Evolutionary conservation across 2,113 vertebrate genomes (phyloP).

Genomic region (Xerus inauris): DNA sequence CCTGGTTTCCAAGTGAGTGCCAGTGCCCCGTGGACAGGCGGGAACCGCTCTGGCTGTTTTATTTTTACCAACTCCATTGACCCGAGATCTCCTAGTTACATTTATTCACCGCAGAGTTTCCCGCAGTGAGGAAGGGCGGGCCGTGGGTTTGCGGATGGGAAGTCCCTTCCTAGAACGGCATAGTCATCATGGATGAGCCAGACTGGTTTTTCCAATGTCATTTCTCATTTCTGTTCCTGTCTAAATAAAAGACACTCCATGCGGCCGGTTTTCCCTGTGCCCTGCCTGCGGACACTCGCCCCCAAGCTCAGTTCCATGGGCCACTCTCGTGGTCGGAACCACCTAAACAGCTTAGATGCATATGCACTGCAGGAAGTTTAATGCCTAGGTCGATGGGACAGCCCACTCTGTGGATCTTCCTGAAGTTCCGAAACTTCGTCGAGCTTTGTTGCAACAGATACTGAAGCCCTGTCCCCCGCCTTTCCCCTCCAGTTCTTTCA

Average conservation of each 20-base stretch:
- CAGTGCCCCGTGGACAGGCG: background rate
- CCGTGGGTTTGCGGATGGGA: constrained; percentile 76
- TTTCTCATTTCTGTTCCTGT: constrained; percentile 64
- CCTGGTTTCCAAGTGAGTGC: background rate
- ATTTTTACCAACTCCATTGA: constrained; percentile 48
- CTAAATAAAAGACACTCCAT: constrained; percentile 52
- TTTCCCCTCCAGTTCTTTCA: background rate
- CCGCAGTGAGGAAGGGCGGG: constrained; percentile 78
- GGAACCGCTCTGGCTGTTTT: background rate
- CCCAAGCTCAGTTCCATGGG: background rate
- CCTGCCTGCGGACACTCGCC: background rate
- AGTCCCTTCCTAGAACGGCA: constrained; percentile 84
- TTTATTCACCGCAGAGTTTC: constrained; percentile 78
- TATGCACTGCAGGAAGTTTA: background rate
- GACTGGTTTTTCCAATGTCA: constrained; percentile 45
- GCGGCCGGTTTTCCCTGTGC: background rate
- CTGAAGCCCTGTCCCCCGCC: accelerated
- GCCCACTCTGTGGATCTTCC: background rate
- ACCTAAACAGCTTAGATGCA: background rate
- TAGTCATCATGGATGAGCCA: constrained; percentile 78
- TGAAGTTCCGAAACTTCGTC: background rate
- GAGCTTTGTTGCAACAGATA: background rate
- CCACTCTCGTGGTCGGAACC: background rate
- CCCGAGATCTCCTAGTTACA: background rate
- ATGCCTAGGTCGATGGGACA: background rate